phyloP scores from a whole-genome alignment of 1,140 invertebrate genomes.

The Drosophila mauritiana region DNA sequence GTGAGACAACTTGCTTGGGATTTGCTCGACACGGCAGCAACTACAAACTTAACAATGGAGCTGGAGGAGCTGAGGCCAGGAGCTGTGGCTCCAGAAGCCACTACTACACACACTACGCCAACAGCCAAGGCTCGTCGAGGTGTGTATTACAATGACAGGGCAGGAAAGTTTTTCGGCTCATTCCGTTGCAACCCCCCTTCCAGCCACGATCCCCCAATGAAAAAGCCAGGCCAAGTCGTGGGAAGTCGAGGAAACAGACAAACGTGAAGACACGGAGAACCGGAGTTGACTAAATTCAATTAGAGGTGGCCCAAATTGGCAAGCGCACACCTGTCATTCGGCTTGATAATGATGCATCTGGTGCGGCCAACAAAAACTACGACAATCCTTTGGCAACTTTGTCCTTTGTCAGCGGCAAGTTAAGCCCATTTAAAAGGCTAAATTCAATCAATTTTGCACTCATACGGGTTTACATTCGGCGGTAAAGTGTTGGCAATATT shows the following conservation, averaged over 20 bases:
- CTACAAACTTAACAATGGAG: constrained; percentile 45
- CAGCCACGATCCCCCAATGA: constrained; percentile 8
- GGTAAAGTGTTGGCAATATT: background rate
- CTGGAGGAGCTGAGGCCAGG: background rate
- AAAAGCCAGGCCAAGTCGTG: background rate
- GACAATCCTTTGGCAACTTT: constrained; percentile 68
- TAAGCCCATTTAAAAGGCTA: constrained; percentile 39
- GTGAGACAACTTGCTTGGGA: constrained; percentile 70
- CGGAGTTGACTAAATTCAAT: constrained; percentile 81
- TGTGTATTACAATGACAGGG: constrained; percentile 81
- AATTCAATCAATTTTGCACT: constrained; percentile 40
- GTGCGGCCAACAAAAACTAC: constrained; percentile 68
- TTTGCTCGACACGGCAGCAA: constrained; percentile 73
- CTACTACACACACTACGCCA: background rate
- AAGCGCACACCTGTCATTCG: constrained; percentile 80
- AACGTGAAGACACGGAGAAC: constrained; percentile 31
- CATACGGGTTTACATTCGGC: constrained; percentile 22
- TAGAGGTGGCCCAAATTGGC: constrained; percentile 77
- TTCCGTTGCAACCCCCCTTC: constrained; percentile 6
- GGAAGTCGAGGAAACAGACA: constrained; percentile 30
- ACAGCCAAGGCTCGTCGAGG: constrained; percentile 47
- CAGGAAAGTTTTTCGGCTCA: constrained; percentile 64
- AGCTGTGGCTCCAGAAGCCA: constrained; percentile 1
- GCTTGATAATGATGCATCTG: constrained; percentile 80
- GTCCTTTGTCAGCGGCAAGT: constrained; percentile 31